Base-by-base conservation (phyloP, 2,888 invertebrate genomes). In the Caenorhabditis panamensis region DNA sequence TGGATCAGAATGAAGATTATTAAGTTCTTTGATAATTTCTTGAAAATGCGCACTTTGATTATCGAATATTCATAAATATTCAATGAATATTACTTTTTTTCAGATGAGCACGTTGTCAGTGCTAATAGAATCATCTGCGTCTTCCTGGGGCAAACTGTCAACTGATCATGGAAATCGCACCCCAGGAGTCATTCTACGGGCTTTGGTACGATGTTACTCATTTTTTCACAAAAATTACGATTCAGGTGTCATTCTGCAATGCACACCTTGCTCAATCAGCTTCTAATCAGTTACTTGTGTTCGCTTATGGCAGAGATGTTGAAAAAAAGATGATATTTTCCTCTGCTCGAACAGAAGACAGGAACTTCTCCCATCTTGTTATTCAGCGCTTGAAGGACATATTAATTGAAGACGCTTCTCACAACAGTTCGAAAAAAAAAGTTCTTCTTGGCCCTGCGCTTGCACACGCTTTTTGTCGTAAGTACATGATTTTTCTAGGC, bases 391-490 rank as follows among this genome's bases (percentile, higher is more conserved):
- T 86, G 22, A 44, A 77, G 16, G 41, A 71, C 9, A 63, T 79
- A 2, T 49, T 84, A 8, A 47, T 44, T n/a, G n/a, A n/a, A 26
- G 64, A 64, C 36, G 77, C 79, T 1, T 31, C 58, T 13, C 2
- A 11, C 1, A 61, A 72, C 11, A 82, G 83, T 31, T 26, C 36
- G 1, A 47, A 26, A 9, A 63, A 71, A 4, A 63, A 75, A 24
- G 79, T 72, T 6, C 77, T 82, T 2, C 71, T 86, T 2, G 84
- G 84, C 6, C 75, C 84, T 2, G 80, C 81, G 0, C 47, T 86
- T 24, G 61, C 84, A n/a, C 86, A 83, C 47, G 81, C 84, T 2
- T 82, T 84, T 49, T 86, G 86, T 63, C 79, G 84, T 85, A 24
- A 71, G 83, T 71, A 31, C 4, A 31, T 31, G 4, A 9, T 4